Evolutionary conservation across 2,113 vertebrate genomes (phyloP).

Genomic region (Ciconia stormi): DNA sequence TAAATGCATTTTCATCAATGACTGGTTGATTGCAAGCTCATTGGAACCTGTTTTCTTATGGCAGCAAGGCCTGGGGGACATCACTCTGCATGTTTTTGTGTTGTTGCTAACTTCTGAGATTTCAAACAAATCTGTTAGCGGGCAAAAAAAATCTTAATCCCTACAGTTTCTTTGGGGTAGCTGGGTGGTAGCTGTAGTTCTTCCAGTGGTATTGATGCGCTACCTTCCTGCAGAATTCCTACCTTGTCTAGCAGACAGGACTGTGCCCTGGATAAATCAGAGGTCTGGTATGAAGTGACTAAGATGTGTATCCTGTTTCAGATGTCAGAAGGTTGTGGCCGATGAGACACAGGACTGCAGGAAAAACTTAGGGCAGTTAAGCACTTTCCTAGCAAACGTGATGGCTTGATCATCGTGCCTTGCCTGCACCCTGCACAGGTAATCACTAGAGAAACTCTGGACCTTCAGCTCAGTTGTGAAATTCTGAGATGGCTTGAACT

Average conservation of each 20-base stretch:
- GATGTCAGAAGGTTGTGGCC: not conserved
- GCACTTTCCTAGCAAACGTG: rapidly evolving
- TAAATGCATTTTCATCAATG: not conserved
- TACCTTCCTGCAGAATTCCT: not conserved
- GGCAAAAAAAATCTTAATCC: not conserved
- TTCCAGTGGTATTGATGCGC: not conserved
- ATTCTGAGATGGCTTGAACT: not conserved
- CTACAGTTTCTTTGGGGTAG: too few species aligned
- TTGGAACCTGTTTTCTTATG: not conserved
- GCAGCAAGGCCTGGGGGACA: not conserved
- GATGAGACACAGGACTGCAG: not conserved
- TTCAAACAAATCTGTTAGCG: not conserved
- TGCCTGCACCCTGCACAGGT: not conserved
- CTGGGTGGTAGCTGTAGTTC: not conserved
- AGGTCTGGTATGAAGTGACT: not conserved
- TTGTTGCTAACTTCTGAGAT: not conserved
- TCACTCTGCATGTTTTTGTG: not conserved
- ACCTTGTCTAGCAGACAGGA: rapidly evolving
- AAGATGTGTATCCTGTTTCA: not conserved
- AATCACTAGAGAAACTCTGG: too few species aligned
- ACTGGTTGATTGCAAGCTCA: not conserved
- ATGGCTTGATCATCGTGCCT: not conserved
- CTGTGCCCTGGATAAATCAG: not conserved
- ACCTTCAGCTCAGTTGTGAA: not conserved
- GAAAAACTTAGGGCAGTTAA: not conserved